A percentile compares a stretch with the other conserved stretches of the same genome.
Evolutionary conservation across 92 coral and sea anemone species (phyloP).

Genomic region (Parazoanthus darwini): DNA sequence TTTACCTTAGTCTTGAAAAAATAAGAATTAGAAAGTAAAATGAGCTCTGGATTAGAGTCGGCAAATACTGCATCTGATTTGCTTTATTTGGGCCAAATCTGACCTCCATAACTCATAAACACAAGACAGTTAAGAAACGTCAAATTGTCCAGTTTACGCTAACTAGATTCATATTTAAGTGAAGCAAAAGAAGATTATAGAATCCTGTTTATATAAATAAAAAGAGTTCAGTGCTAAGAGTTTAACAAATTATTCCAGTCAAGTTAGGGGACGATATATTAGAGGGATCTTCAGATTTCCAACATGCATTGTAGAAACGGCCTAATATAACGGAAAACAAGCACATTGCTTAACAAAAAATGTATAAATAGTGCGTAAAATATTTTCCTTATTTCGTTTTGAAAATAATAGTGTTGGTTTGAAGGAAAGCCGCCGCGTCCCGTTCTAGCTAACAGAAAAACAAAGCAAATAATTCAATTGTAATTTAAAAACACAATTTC

Average conservation of each 20-base stretch:
- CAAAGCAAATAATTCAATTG: neutral
- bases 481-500: neutral
- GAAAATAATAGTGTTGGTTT: no score
- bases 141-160: neutral
- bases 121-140: neutral
- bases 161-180: neutral
- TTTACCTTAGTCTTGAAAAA: neutral
- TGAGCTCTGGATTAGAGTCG: neutral
- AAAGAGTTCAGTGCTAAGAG: neutral
- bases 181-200: neutral
- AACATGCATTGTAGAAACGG: no score
- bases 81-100: neutral
- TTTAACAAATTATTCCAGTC: no score
- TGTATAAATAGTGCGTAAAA: neutral
- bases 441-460: neutral
- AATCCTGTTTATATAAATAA: neutral
- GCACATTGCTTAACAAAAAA: neutral
- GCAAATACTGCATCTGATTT: neutral
- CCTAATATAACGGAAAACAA: no score
- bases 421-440: neutral
- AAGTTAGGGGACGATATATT: no score
- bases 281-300: neutral
- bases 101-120: neutral
- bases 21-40: neutral
- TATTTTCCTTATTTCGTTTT: neutral